Evolutionary conservation across 2,113 vertebrate species (phyloP), one percentile per base, ranked within the genome.

Genomic region (Lophotis ruficrista): DNA sequence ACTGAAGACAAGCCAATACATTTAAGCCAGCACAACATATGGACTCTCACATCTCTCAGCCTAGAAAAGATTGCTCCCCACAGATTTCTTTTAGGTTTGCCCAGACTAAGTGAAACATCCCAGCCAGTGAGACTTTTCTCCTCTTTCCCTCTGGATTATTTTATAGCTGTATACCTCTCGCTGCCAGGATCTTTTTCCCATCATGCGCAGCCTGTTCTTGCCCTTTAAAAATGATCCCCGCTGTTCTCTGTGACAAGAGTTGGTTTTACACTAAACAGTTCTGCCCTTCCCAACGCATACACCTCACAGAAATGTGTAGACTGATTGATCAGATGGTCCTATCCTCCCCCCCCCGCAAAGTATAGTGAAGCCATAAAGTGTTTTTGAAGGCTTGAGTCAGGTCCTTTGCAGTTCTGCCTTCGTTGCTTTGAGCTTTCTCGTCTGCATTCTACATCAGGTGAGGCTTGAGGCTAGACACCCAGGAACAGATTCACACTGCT

Each of bases 11-110:
- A 90, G 78, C 93, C 89, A 94, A 54, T 65, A 47, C 7, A 7
- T 79, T 87, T 56, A 79, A 94, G 81, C 87, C 93, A 95, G 90
- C 15, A 53, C 64, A 87, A 76, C 90, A 92, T 87, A 96, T 94
- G 95, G 89, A 93, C 45, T 81, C 51, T 92, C 89, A 92, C 77
- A 89, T 89, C 69, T 88, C 83, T 76, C 81, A 90, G 87, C 66
- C 47, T 69, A 88, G 75, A 70, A 93, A 94, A 72, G 31, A 87
- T 83, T 87, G 57, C 35, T 94, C 73, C 84, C 91, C 62, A 69
- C 58, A 76, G 94, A 94, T 76, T 95, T 87, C 66, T 72, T 77
- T 73, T 72, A 53, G 58, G 28, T 90, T 80, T 90, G 70, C 87
- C 70, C 82, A 93, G 56, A 92, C 43, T 23, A 47, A 93, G 58